Evolutionary conservation across 2,113 vertebrate genomes (phyloP), one percentile per base, ranked within the genome.

Genomic region (Tympanuchus pallidicinctus): DNA sequence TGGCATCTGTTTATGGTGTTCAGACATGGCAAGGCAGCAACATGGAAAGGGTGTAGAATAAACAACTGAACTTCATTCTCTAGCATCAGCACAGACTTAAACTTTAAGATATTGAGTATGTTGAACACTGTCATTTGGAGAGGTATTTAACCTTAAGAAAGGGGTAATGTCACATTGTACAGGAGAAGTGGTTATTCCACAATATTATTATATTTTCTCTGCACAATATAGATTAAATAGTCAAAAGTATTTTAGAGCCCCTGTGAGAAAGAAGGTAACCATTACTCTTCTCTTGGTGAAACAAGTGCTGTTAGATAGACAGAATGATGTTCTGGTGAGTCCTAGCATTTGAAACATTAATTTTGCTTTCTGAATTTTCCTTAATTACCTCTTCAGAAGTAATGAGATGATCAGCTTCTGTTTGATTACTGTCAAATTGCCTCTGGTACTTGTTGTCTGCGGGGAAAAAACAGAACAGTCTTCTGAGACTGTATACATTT

Each of bases 321-420:
- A 60, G 32, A 86, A 54, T 54, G 38, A 88, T 38, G 13, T 77
- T 64, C 30, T 69, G 8, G 25, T 71, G 38, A 72, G 30, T 54
- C 38, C 63, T 73, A 75, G 43, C 14, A 34, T 56, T 71, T 13
- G 24, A 36, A 60, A 86, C 7, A 30, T 81, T 45, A 64, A 75
- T 54, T 10, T 28, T 71, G 36, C 30, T 81, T 93, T 80, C 70
- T 47, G 61, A 86, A 36, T 84, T 78, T 81, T 78, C 83, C 72
- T 63, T 71, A 27, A 93, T 97, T 97, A 97, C 97, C 97, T 97
- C 84, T 97, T 97, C 70, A 97, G 95, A 87, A 97, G 93, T 76
- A 98, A 94, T 59, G 96, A 98, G 89, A 97, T 96, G 85, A 97
- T 82, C 90, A 98, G 17, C 80, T 92, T 97, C 94, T 97, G 94